Percentiles rank a stretch among this genome's conserved stretches.
Evolutionary conservation across 2,888 invertebrate species (phyloP).

Genomic region (Ochropleura plecta): DNA sequence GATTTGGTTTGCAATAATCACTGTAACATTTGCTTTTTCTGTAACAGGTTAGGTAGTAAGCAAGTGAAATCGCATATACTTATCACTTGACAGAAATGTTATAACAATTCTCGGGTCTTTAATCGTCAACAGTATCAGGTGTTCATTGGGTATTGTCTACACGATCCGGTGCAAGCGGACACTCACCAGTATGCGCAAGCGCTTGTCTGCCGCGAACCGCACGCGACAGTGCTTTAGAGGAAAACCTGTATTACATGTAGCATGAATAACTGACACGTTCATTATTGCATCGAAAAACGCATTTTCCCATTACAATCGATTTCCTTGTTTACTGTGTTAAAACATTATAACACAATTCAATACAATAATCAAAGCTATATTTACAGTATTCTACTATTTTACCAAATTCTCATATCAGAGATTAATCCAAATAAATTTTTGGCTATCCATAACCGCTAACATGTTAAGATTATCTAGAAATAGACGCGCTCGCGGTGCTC

Average conservation of each 20-base stretch:
- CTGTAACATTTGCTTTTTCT: conserved; percentile 11
- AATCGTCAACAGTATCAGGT: conserved; percentile 66
- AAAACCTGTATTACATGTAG: conserved; percentile 44
- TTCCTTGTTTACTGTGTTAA: conserved; percentile 39
- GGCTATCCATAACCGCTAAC: neutral
- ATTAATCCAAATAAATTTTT: neutral
- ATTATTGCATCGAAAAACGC: conserved; percentile 14
- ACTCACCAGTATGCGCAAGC: conserved; percentile 44
- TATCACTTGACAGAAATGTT: conserved; percentile 46
- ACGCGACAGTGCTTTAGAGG: conserved; percentile 37
- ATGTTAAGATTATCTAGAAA: conserved; percentile 49
- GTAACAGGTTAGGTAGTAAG: conserved; percentile 10
- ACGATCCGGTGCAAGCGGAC: conserved; percentile 58
- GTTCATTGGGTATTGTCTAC: conserved; percentile 66
- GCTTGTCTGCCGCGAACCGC: conserved; percentile 26
- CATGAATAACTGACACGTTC: conserved; percentile 26
- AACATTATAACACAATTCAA: neutral
- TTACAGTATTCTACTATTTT: neutral
- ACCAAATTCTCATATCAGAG: conserved; percentile 1
- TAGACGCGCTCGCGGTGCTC: conserved; percentile 44
- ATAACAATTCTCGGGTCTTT: conserved; percentile 60
- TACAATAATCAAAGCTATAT: neutral
- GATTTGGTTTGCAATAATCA: conserved; percentile 6
- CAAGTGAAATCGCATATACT: conserved; percentile 28
- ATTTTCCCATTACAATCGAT: conserved; percentile 35